phyloP scores from a whole-genome alignment of 2,888 invertebrate genomes.

The Atherix ibis region DNA sequence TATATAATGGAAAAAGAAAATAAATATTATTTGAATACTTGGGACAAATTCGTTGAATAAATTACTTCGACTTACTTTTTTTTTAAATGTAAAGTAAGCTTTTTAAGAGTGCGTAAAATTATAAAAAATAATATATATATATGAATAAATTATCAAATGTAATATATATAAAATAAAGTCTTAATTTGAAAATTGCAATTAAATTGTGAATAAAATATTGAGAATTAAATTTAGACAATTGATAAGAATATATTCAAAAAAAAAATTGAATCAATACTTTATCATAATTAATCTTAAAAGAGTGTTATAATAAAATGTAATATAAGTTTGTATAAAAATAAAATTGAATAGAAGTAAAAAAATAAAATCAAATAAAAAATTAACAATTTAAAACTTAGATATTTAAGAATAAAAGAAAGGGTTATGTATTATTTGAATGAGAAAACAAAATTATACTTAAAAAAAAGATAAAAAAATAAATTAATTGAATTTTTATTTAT shows the following conservation, averaged over 20 bases:
- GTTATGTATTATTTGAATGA: too few species aligned
- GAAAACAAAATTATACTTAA: too few species aligned
- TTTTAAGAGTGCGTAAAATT: background rate
- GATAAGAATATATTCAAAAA: slow-evolving; percentile 1
- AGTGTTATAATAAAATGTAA: slow-evolving; percentile 14
- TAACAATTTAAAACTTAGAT: slow-evolving; percentile 2
- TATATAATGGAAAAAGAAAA: too few species aligned
- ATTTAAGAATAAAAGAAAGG: background rate
- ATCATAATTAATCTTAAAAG: slow-evolving; percentile 11
- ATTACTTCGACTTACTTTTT: too few species aligned
- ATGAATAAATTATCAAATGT: slow-evolving; percentile 1
- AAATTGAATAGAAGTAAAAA: slow-evolving; percentile 7
- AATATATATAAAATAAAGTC: slow-evolving; percentile 2
- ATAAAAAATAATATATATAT: slow-evolving; percentile 1
- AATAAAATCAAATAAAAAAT: slow-evolving; percentile 12
- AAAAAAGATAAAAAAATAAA: too few species aligned
- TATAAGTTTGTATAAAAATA: slow-evolving; percentile 12
- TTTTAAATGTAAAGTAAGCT: too few species aligned
- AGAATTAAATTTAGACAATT: too few species aligned
- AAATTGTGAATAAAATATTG: too few species aligned
- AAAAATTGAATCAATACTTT: slow-evolving; percentile 11
- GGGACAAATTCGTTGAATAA: too few species aligned
- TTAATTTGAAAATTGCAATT: background rate
- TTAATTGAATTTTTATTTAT: too few species aligned
- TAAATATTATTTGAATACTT: too few species aligned